phyloP scores from a whole-genome alignment of 1,140 invertebrate species.

The Aricia agestis region DNA sequence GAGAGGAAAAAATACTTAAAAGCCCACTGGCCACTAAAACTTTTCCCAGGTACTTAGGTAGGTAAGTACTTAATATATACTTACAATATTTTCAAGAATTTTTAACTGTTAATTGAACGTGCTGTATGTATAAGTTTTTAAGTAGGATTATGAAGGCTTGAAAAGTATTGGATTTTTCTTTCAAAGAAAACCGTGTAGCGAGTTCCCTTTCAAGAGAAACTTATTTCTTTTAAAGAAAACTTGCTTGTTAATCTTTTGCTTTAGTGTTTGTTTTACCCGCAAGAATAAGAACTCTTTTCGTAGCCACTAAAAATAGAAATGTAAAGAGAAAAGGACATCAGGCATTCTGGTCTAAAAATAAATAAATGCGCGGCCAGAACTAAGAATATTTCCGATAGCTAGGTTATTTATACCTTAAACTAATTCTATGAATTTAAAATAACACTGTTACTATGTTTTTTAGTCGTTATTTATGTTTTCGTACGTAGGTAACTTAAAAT shows the following conservation, averaged over 20 bases:
- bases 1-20: too few relatives aligned
- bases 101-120: not conserved
- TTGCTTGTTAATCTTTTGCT: constrained; percentile 3
- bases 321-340: too few relatives aligned
- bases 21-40: too few relatives aligned
- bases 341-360: too few relatives aligned
- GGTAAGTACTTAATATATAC: not conserved
- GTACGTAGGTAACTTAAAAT: too few relatives aligned
- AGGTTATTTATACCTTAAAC: too few relatives aligned
- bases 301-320: not conserved
- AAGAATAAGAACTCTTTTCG: not conserved
- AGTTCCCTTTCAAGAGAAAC: not conserved
- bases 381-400: too few relatives aligned
- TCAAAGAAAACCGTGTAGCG: not conserved
- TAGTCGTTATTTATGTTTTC: too few relatives aligned
- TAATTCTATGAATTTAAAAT: too few relatives aligned
- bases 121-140: not conserved
- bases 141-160: not conserved
- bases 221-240: not conserved
- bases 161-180: not conserved
- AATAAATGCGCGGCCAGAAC: too few relatives aligned
- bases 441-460: too few relatives aligned
- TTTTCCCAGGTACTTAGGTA: not conserved
- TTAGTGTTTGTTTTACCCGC: not conserved
- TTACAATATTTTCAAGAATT: too few relatives aligned